A percentile compares a stretch with the other conserved stretches of the same genome.
Evolutionary conservation across 2,888 invertebrate species (phyloP).

Genomic region (Drosophila prolongata): DNA sequence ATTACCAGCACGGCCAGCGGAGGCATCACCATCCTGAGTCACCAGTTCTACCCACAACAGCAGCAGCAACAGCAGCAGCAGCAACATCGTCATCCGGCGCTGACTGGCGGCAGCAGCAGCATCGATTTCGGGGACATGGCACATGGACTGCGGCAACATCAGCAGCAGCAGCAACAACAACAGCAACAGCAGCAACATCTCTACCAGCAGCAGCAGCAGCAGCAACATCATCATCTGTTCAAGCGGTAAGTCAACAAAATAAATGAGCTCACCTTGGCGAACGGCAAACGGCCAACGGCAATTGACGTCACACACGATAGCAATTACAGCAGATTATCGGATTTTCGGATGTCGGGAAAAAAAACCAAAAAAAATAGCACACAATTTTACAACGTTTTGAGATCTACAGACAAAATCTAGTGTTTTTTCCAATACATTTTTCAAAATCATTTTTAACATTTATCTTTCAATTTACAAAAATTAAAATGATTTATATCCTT

Average conservation of each 20-base stretch:
- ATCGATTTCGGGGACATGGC: constrained; percentile 77
- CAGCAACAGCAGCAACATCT: constrained; percentile 41
- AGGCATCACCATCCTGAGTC: constrained; percentile 31
- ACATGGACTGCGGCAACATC: constrained; percentile 67
- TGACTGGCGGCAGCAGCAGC: constrained; percentile 64
- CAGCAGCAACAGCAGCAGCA: constrained; percentile 60
- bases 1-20: constrained; percentile 76
- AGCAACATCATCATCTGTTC: constrained; percentile 66
- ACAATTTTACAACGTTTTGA: constrained; percentile 9
- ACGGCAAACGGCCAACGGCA: constrained; percentile 40
- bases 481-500: too few relatives aligned
- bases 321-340: constrained; percentile 31
- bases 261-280: constrained; percentile 42
- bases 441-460: too few relatives aligned
- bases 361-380: constrained; percentile 10
- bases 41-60: constrained; percentile 51
- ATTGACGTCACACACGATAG: constrained; percentile 63
- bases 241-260: constrained; percentile 74
- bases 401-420: constrained; percentile 4
- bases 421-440: background rate
- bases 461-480: too few relatives aligned
- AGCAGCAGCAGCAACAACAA: constrained; percentile 52
- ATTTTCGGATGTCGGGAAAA: background rate
- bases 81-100: constrained; percentile 62
- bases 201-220: constrained; percentile 31